phyloP scores from a whole-genome alignment of 2,113 vertebrate genomes.

The Dicrurus megarhynchus region DNA sequence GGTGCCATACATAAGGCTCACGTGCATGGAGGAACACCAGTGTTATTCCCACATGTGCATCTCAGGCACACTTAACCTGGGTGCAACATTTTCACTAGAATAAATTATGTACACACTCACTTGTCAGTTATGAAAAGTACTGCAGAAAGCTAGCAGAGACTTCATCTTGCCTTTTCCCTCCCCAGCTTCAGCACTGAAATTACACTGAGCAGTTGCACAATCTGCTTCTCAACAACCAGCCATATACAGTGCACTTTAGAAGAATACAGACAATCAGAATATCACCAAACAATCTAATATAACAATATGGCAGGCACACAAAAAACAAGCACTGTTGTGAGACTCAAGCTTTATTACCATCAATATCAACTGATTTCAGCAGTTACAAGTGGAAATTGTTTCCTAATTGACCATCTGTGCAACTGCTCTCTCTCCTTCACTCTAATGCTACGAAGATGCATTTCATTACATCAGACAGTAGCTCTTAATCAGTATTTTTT shows the following conservation, averaged over 20 bases:
- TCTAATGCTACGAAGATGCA: neutral
- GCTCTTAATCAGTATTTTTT: neutral
- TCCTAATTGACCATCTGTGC: slow-evolving; percentile 49
- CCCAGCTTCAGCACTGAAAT: neutral
- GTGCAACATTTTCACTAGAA: neutral
- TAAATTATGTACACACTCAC: neutral
- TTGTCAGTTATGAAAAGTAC: neutral
- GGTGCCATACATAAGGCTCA: neutral
- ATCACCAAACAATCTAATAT: neutral
- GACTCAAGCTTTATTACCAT: neutral
- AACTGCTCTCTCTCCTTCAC: neutral
- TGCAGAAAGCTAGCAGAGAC: neutral
- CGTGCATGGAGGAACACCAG: fast-evolving
- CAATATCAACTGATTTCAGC: slow-evolving; percentile 33
- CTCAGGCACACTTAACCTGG: neutral
- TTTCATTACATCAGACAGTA: neutral
- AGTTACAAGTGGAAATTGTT: slow-evolving; percentile 45
- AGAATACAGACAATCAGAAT: neutral
- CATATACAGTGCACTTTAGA: neutral
- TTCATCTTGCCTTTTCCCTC: neutral
- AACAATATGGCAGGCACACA: neutral
- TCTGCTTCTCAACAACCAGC: neutral
- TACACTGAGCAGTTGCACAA: neutral
- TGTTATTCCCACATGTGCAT: neutral
- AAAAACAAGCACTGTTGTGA: neutral